Evolutionary conservation across 2,113 vertebrate species (phyloP).

Genomic region (Plecotus auritus): DNA sequence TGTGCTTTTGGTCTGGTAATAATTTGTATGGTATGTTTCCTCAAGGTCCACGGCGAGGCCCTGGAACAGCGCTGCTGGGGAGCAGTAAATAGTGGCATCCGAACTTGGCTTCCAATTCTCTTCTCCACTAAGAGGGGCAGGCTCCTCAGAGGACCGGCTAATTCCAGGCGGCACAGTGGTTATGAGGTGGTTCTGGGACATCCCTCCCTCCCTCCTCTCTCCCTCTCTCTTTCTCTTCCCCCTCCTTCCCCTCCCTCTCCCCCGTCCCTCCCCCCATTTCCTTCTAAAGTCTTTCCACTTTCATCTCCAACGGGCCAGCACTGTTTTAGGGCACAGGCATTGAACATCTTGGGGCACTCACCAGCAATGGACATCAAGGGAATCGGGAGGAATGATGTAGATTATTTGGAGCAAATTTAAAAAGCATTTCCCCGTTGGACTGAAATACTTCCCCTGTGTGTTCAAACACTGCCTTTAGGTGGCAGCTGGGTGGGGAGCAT

Average conservation of each 20-base stretch:
- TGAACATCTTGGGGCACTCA: not conserved
- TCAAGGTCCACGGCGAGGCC: not conserved
- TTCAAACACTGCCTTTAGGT: not conserved
- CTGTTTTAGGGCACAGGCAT: too few species aligned
- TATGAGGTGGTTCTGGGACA: too few species aligned
- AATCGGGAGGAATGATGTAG: not conserved
- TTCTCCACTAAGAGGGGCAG: not conserved
- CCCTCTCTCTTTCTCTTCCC: too few species aligned
- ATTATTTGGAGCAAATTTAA: not conserved
- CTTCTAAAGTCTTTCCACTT: too few species aligned
- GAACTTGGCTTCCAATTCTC: not conserved
- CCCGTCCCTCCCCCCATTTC: too few species aligned
- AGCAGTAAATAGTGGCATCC: not conserved
- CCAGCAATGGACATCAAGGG: not conserved
- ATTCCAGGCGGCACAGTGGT: too few species aligned
- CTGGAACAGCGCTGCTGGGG: not conserved
- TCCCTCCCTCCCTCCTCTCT: not conserved
- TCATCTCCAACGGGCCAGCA: not conserved
- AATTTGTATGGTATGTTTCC: not conserved
- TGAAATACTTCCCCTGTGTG: not conserved
- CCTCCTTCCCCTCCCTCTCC: not conserved
- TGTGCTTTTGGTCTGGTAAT: not conserved
- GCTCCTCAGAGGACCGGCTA: not conserved
- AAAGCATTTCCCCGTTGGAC: not conserved
- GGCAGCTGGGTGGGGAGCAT: not conserved